Evolutionary conservation across 1,140 invertebrate species (phyloP).

Genomic region (Scaptomyza montana): DNA sequence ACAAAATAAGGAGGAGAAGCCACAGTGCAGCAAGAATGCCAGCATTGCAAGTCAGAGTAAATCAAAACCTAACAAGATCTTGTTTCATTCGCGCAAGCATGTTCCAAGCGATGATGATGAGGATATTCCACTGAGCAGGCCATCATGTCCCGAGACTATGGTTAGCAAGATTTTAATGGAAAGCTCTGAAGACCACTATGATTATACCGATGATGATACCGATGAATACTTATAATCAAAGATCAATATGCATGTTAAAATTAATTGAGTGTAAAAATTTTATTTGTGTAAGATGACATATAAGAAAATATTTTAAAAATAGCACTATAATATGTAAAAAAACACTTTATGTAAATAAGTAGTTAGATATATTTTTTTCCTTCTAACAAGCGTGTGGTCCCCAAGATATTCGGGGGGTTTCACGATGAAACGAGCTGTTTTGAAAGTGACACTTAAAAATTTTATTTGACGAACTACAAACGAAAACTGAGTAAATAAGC

Average conservation of each 20-base stretch:
- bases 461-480: no score
- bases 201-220: constrained; percentile 22
- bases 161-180: constrained; percentile 22
- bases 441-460: no score
- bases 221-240: no score
- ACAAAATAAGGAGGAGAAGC: not conserved
- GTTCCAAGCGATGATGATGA: not conserved
- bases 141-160: constrained; percentile 35
- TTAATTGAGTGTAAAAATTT: not conserved
- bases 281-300: no score
- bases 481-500: no score
- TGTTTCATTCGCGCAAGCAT: not conserved
- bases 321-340: no score
- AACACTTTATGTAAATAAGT: no score
- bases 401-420: no score
- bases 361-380: no score
- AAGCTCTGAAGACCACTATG: constrained; percentile 3
- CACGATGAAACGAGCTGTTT: no score
- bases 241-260: not conserved
- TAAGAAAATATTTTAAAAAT: no score
- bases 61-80: constrained; percentile 1
- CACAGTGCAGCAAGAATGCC: not conserved
- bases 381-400: no score
- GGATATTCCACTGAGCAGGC: constrained; percentile 12
- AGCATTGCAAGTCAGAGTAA: not conserved